Evolutionary conservation across 2,113 vertebrate genomes (phyloP).

Genomic region (Lophius piscatorius): DNA sequence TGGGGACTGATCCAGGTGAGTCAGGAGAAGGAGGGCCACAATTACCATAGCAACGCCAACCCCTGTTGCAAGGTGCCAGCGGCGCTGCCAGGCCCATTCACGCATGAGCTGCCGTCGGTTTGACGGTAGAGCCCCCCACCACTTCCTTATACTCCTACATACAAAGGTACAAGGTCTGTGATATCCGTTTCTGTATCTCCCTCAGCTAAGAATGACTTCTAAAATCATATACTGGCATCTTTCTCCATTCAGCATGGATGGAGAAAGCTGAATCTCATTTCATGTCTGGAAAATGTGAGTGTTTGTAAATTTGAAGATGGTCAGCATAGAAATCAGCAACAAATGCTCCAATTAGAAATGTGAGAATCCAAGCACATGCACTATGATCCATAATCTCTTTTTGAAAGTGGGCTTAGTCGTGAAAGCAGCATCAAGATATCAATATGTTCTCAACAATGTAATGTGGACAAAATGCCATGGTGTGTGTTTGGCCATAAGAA

Average conservation of each 20-base stretch:
- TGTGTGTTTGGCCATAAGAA: background rate
- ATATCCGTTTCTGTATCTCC: background rate
- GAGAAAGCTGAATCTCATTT: background rate
- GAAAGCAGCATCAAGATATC: background rate
- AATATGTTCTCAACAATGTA: conserved; percentile 9
- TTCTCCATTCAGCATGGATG: no score
- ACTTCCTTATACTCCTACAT: conserved; percentile 91
- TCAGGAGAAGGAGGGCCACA: conserved; percentile 84
- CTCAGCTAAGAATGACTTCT: background rate
- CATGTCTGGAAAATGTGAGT: background rate
- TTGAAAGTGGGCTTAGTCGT: background rate
- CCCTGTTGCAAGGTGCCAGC: conserved; percentile 84
- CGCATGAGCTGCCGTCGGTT: conserved; percentile 87
- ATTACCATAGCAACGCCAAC: conserved; percentile 77
- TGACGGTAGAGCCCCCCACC: conserved; percentile 90
- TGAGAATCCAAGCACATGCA: background rate
- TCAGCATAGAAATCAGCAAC: background rate
- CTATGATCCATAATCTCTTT: background rate
- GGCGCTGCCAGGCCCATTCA: conserved; percentile 80
- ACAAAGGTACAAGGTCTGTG: background rate
- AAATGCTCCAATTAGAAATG: background rate
- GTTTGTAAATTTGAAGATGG: background rate
- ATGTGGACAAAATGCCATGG: background rate
- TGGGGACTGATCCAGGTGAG: conserved; percentile 91
- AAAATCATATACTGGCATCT: background rate